Evolutionary conservation across 2,888 invertebrate species (phyloP).

Genomic region (Lagria hirta): DNA sequence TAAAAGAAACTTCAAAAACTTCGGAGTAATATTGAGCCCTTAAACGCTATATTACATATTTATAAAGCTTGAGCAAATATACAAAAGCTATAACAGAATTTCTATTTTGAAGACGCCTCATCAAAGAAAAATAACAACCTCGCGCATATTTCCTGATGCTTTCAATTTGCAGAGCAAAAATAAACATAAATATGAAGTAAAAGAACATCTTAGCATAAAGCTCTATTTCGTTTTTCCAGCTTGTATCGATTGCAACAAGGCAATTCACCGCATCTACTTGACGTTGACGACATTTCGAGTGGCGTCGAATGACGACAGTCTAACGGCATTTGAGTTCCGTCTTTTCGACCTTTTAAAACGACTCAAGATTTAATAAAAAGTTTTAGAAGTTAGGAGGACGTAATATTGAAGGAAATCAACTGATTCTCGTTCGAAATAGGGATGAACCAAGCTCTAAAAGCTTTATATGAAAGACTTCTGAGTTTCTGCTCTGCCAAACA

Average conservation of each 20-base stretch:
- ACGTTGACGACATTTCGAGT: slow-evolving; percentile 28
- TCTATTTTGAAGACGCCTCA: no score
- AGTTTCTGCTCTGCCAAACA: no score
- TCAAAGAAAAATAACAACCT: neutral
- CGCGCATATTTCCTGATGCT: neutral
- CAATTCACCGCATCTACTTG: slow-evolving; percentile 36
- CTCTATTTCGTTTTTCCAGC: slow-evolving; percentile 13
- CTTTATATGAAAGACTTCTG: no score
- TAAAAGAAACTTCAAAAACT: no score
- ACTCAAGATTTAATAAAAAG: slow-evolving; percentile 21
- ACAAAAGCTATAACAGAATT: no score
- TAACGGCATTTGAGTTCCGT: slow-evolving; percentile 16
- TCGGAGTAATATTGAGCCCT: no score
- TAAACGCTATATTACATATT: no score
- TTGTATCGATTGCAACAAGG: slow-evolving; percentile 28
- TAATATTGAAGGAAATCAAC: slow-evolving; percentile 8
- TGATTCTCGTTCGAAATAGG: slow-evolving; percentile 8
- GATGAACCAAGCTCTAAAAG: no score
- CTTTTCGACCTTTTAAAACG: slow-evolving; percentile 11
- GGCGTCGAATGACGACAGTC: slow-evolving; percentile 24
- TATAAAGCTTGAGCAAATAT: no score
- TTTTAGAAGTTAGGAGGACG: slow-evolving; percentile 15
- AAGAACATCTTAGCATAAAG: no score
- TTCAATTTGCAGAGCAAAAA: no score
- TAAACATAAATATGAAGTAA: no score